Conservation (phyloP, 2,797 vertebrate genomes). For the Pseudochirops cupreus region DNA sequence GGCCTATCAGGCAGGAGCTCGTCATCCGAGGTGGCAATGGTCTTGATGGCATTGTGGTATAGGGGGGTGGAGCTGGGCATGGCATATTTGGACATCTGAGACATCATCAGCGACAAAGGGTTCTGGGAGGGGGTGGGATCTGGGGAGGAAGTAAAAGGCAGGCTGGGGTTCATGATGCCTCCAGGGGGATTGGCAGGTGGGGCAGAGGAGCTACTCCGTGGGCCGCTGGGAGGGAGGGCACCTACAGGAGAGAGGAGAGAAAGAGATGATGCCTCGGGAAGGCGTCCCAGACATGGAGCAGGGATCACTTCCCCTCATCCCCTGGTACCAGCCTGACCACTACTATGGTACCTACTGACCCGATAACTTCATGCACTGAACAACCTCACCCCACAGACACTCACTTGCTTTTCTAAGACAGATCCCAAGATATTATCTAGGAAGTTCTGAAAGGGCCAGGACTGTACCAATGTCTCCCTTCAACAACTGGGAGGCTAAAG, state of each 20-base stretch:
- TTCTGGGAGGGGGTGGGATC: conserved; percentile 94
- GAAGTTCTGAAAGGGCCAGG: neutral
- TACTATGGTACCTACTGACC: neutral
- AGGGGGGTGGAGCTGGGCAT: conserved; percentile 98
- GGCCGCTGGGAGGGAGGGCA: conserved; percentile 82
- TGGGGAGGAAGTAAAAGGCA: conserved; percentile 94
- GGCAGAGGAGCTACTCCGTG: conserved; percentile 92
- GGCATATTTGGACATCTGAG: conserved; percentile 99
- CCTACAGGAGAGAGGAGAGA: conserved; percentile 78
- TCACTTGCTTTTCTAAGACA: neutral
- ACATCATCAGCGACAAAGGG: conserved; percentile 98
- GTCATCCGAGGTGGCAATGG: conserved; percentile 97
- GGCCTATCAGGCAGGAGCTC: conserved; percentile 96
- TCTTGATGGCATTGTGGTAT: conserved; percentile 99
- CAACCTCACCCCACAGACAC: neutral
- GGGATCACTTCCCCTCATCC: neutral
- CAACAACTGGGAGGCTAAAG: neutral
- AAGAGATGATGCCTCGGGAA: conserved; percentile 18
- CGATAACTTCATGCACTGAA: too few species aligned
- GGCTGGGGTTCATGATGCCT: conserved; percentile 90
- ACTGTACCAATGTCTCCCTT: neutral
- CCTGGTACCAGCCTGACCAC: neutral
- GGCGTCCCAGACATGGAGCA: neutral
- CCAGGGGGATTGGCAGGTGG: conserved; percentile 90
- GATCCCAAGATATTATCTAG: neutral